phyloP scores from a whole-genome alignment of 1,140 invertebrate species.

The Bombus sibiricus region DNA sequence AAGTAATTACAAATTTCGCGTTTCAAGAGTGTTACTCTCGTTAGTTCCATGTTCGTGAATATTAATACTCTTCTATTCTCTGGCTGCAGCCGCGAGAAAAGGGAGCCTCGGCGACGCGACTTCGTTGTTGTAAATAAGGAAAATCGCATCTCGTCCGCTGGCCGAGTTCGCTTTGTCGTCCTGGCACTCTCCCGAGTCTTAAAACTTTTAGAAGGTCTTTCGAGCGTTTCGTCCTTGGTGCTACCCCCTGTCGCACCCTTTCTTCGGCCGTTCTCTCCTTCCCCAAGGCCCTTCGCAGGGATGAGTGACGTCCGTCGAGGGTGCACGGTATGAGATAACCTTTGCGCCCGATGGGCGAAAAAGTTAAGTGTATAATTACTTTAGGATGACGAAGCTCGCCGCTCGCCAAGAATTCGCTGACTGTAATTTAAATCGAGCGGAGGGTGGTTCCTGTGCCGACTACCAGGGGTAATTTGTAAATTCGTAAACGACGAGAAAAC shows the following conservation, averaged over 20 bases:
- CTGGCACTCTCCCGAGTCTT: slow-evolving; percentile 6
- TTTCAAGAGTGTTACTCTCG: not conserved
- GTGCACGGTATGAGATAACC: slow-evolving; percentile 74
- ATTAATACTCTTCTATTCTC: slow-evolving; percentile 10
- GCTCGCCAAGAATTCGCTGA: slow-evolving; percentile 66
- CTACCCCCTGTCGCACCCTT: too few relatives aligned
- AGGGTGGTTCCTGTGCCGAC: not conserved
- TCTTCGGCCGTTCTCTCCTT: slow-evolving; percentile 44
- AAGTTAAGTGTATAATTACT: slow-evolving; percentile 80
- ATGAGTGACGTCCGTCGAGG: slow-evolving; percentile 61
- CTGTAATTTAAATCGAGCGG: slow-evolving; percentile 63
- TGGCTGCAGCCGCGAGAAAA: not conserved
- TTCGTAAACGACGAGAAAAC: not conserved
- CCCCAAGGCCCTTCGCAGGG: slow-evolving; percentile 17
- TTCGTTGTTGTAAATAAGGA: slow-evolving; percentile 38
- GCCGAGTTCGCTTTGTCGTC: not conserved
- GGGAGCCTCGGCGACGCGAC: not conserved
- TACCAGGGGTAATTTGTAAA: slow-evolving; percentile 17
- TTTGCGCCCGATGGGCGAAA: slow-evolving; percentile 70
- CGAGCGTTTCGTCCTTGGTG: slow-evolving; percentile 68
- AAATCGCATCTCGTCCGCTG: slow-evolving; percentile 19
- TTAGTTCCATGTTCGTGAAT: not conserved
- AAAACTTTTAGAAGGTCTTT: slow-evolving; percentile 73
- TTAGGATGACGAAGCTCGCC: slow-evolving; percentile 75
- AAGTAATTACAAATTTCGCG: slow-evolving; percentile 12